Evolutionary conservation across 2,113 vertebrate species (phyloP).

Genomic region (Brachirus orientalis): DNA sequence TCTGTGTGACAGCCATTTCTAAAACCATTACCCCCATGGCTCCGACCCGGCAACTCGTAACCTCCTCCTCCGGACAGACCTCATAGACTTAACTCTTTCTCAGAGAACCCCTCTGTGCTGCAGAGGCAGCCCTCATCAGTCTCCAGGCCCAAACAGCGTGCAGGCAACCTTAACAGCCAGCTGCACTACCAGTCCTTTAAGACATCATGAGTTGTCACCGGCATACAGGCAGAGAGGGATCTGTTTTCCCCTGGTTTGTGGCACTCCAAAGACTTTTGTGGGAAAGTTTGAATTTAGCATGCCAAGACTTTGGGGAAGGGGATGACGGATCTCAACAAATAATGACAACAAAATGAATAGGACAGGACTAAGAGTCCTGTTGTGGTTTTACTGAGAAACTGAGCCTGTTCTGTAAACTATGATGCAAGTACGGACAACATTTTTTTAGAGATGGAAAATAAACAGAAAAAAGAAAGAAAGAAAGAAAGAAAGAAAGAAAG

Average conservation of each 20-base stretch:
- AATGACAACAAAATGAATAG: conserved; percentile 41
- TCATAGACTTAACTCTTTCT: conserved; percentile 72
- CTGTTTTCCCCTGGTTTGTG: conserved; percentile 55
- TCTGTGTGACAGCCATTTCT: conserved; percentile 84
- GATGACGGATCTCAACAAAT: conserved; percentile 40
- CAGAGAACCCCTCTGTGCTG: conserved; percentile 73
- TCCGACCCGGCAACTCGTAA: conserved; percentile 67
- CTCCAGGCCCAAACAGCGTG: conserved; percentile 62
- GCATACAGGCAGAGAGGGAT: conserved; percentile 62
- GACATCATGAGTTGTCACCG: conserved; percentile 66
- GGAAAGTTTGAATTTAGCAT: conserved; percentile 57
- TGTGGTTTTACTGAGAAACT: conserved; percentile 10
- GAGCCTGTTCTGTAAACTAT: conserved; percentile 37
- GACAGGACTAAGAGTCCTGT: conserved; percentile 11
- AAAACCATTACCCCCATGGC: conserved; percentile 83
- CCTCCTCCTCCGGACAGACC: conserved; percentile 72
- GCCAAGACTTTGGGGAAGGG: conserved; percentile 49
- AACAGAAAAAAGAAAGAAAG: not conserved
- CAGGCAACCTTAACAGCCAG: conserved; percentile 55
- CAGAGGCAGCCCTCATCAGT: conserved; percentile 64
- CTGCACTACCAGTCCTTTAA: conserved; percentile 57
- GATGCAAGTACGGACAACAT: not conserved
- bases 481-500: not conserved
- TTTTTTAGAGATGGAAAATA: not conserved
- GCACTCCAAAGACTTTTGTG: conserved; percentile 64